These are phyloP conservation scores for Bergia puertoricense DNA, from an alignment of 92 coral and sea anemone genomes.

Conservation along the genomic window DNA sequence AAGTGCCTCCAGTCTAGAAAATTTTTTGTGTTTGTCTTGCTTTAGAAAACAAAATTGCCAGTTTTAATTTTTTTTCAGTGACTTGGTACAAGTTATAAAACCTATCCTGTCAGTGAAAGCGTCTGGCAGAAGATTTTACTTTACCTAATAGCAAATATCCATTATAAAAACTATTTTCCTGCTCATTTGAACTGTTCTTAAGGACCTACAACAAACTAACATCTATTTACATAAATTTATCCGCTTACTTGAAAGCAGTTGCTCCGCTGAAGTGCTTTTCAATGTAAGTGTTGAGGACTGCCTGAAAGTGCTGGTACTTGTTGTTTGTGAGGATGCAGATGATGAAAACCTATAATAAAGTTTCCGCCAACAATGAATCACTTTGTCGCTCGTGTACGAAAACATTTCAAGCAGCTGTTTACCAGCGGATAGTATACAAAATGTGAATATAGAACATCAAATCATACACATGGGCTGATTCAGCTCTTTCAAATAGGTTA, in stretches of 20 bases:
- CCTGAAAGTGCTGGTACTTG: constrained; percentile 96
- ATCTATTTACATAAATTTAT: background rate
- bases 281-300: constrained; percentile 91
- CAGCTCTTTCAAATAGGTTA: no score
- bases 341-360: constrained; percentile 73
- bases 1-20: no score
- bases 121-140: background rate
- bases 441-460: background rate
- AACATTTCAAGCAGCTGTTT: no score
- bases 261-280: constrained; percentile 96
- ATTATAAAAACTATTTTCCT: no score
- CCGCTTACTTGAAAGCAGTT: constrained; percentile 87
- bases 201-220: background rate
- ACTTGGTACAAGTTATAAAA: background rate
- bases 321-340: constrained; percentile 84
- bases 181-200: background rate
- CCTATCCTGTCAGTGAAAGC: background rate
- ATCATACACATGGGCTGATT: background rate
- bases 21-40: no score
- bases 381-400: background rate
- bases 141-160: no score
- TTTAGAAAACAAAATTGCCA: no score
- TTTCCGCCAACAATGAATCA: background rate
- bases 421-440: background rate
- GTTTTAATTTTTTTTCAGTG: background rate